Base-by-base conservation (phyloP, 2,888 invertebrate genomes). In the Tubulanus polymorphus region DNA sequence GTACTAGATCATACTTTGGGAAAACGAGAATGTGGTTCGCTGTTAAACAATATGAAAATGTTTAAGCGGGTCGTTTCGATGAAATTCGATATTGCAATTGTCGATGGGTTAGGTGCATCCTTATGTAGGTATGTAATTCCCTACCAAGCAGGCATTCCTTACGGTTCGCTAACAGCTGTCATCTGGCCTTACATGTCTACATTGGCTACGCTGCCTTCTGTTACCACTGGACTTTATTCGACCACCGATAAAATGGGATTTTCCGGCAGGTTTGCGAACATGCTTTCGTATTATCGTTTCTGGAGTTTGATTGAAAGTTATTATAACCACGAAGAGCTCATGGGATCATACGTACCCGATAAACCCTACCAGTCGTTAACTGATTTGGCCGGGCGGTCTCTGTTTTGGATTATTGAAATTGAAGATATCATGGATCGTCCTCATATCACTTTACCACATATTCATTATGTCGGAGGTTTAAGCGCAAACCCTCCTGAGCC, bases 381-480 rank as follows among this genome's bases (percentile, higher is more conserved):
- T 8, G 41, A 5, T 15, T 41, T 64, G n/a, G 25, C 41, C 2
- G 23, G 46, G 20, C 3, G 26, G 23, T 20, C 23, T 15, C 26
- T 41, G 15, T 3, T 53, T 8, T 62, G 57, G 50, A 37, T 68
- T 8, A 27, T 59, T 6, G 62, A 63, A 6, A 15, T 27, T 2
- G 67, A 69, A 29, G 41, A 50, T 28, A 37, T 64, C 1, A 47
- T 70, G 27, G 60, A 61, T 47, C 61, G 55, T 27, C 63, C 64
- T 1, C 20, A 53, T 3, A 62, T 64, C 1, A 6, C 37, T 6
- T 45, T 63, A 37, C 65, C 65, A 3, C 63, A 68, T 49, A 41
- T 59, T 3, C 60, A 60, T 8, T 37, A 47, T n/a, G 57, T 64
- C 30, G 65, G 67, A 12, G 63, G 64, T 10, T 29, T 66, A 6